Evolutionary conservation across 2,113 vertebrate species (phyloP).

Genomic region (Epinephelus cyanopodus): DNA sequence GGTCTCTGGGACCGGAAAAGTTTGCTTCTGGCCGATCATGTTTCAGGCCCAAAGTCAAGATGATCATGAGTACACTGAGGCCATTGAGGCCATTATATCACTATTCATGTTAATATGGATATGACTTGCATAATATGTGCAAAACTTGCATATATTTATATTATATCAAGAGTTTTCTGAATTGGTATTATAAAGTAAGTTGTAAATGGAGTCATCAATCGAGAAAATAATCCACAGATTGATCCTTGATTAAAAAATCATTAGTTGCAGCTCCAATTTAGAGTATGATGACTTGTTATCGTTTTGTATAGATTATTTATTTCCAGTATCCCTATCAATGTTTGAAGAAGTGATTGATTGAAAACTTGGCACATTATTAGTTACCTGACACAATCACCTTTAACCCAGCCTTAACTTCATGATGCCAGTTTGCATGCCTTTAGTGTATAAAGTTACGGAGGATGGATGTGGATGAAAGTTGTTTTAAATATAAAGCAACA

Average conservation of each 20-base stretch:
- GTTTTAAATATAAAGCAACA: constrained; percentile 16
- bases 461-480: constrained; percentile 28
- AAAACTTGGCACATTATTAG: background rate
- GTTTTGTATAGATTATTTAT: background rate
- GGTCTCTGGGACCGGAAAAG: no score
- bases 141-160: background rate
- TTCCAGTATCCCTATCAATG: background rate
- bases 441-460: constrained; percentile 6
- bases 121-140: background rate
- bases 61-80: background rate
- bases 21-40: background rate
- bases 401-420: constrained; percentile 11
- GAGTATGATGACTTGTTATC: background rate
- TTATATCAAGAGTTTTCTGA: background rate
- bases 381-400: background rate
- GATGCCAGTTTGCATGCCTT: background rate
- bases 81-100: no score
- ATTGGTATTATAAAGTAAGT: background rate
- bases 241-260: background rate
- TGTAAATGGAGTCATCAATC: background rate
- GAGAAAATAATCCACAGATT: background rate
- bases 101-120: background rate
- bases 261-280: background rate
- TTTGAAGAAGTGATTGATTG: background rate
- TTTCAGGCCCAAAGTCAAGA: background rate